Evolutionary conservation across 2,113 vertebrate species (phyloP).

Genomic region (Platycercus adscitus): DNA sequence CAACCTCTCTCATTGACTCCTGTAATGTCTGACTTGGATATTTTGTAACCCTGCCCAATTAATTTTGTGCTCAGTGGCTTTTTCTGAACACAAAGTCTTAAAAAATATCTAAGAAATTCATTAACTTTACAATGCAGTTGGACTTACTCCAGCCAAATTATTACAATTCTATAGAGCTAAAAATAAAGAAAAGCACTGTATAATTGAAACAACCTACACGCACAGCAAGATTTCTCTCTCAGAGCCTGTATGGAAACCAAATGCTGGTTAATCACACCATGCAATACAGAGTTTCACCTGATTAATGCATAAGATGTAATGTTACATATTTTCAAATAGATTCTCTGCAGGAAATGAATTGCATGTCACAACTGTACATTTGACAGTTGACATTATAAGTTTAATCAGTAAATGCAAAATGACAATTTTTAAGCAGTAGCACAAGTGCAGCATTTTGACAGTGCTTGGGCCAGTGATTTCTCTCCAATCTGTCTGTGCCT

Average conservation of each 20-base stretch:
- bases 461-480: neutral
- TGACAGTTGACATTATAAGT: neutral
- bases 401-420: neutral
- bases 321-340: neutral
- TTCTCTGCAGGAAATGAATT: neutral
- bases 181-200: neutral
- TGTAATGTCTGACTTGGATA: neutral
- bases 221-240: neutral
- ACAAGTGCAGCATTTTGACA: neutral
- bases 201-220: neutral
- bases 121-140: neutral
- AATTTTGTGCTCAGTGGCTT: conserved; percentile 5
- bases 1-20: neutral
- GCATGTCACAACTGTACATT: neutral
- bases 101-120: conserved; percentile 36
- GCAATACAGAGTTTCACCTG: neutral
- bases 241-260: neutral
- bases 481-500: accelerated
- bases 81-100: neutral
- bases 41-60: conserved; percentile 18
- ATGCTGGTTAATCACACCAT: neutral
- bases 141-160: conserved; percentile 12
- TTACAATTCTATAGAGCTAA: neutral
- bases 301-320: neutral
- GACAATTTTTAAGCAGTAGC: neutral